phyloP scores from a whole-genome alignment of 1,140 invertebrate genomes.

The Arctopsyche grandis region DNA sequence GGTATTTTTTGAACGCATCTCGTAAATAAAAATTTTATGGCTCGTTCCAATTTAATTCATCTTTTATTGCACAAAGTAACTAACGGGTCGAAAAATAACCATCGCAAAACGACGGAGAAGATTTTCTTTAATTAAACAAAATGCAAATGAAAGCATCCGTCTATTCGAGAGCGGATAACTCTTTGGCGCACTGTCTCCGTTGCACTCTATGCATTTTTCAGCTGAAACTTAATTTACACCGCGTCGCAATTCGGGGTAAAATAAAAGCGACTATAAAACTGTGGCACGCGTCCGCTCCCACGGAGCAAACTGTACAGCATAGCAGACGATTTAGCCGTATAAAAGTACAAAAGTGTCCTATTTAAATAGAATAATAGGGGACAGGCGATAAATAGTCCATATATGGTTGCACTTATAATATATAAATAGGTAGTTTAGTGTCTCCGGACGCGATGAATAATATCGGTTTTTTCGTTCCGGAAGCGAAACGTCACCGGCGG shows the following conservation, averaged over 20 bases:
- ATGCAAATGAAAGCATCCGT: background rate
- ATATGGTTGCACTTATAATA: background rate
- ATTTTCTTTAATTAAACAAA: slow-evolving; percentile 9
- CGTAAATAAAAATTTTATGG: too few relatives aligned
- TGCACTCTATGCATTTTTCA: background rate
- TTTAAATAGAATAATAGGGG: slow-evolving; percentile 23
- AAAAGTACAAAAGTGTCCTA: slow-evolving; percentile 1
- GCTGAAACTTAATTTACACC: background rate
- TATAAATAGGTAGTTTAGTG: background rate
- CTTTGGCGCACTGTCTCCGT: too few relatives aligned
- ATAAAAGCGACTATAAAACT: background rate
- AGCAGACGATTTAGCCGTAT: background rate
- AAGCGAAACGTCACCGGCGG: slow-evolving; percentile 31
- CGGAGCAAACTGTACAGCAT: too few relatives aligned
- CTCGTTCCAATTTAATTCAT: too few relatives aligned
- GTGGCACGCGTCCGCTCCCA: too few relatives aligned
- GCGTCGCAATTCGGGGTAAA: background rate
- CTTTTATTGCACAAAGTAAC: too few relatives aligned
- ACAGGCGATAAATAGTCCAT: slow-evolving; percentile 9
- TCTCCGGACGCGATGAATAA: slow-evolving; percentile 23
- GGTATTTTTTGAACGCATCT: too few relatives aligned
- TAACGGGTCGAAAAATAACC: too few relatives aligned
- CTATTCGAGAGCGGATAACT: too few relatives aligned
- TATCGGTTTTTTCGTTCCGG: slow-evolving; percentile 25
- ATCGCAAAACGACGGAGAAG: too few relatives aligned